Base-by-base conservation (phyloP, 1,140 invertebrate genomes). In the Acromyrmex heyeri region DNA sequence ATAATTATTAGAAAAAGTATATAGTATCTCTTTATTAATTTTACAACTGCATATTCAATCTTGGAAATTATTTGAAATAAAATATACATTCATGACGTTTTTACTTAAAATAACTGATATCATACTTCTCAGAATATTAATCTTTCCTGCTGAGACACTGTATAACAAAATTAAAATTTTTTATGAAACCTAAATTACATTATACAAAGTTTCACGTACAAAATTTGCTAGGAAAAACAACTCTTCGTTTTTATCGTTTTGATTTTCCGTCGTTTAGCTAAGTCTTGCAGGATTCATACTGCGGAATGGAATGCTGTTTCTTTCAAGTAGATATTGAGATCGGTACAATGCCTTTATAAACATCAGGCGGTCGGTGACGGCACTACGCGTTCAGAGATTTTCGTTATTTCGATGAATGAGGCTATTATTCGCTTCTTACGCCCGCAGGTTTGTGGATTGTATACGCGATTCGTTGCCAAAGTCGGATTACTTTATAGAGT, bases 371-470 rank as follows among this genome's bases (percentile, higher is more conserved):
- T 69, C 65, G n/a, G 30, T 65, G 87, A 90, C 88, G 87, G 86
- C 65, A 57, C 59, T 79, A 82, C 30, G 76, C 76, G 88, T 65
- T 88, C 55, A 57, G 69, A 72, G 78, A 82, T 87, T 92, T 91
- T 91, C 91, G 88, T 92, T 91, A 88, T 82, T 82, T 61, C 73
- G 73, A 88, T 91, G 90, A 92, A 93, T 87, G 90, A 92, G 53
- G 69, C 91, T 69, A 93, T 93, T 93, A 93, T 93, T 93, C 91
- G 92, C 88, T 87, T 92, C 78, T 86, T 91, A 88, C 85, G 88
- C 87, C 76, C 48, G 82, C 87, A 88, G 86, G 34, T 77, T 86
- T 61, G 69, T 67, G 86, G 53, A 89, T 70, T 18, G 67, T 82
- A 85, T 87, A 61, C 44, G 75, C 83, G 91, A 86, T 69, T 75